Base-by-base conservation (phyloP, 2,797 vertebrate genomes). In the Siniperca obscura region DNA sequence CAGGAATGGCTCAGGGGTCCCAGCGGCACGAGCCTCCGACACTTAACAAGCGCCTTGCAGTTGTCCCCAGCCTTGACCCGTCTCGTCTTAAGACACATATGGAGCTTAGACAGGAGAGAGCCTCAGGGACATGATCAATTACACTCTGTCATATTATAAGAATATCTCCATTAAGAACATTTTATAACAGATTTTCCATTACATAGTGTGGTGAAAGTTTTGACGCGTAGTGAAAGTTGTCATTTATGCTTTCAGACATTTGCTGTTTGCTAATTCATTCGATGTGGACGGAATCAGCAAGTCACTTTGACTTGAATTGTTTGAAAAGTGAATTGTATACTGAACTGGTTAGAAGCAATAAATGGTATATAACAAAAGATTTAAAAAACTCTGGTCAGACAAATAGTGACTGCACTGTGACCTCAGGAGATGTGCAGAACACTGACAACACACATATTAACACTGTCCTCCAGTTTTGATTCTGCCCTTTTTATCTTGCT, bases 41-140 rank as follows among this genome's bases (percentile, higher is more conserved):
- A 94, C 95, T 95, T 95, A 94, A 95, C 95, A 93, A 96, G 94
- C 88, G 91, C 91, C 95, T 94, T 73, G 86, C 94, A 94, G 94
- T 95, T 94, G 95, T 95, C 93, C 91, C 85, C 19, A 55, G 87
- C 91, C 92, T 92, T 95, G 95, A 95, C 92, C 92, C 93, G 88
- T 93, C 93, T 94, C 81, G 80, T 91, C 93, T 94, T 87, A 90
- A 92, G 92, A 90, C 80, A 69, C 91, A 87, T 87, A 85, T 85
- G 83, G 83, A 85, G 89, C 91, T 82, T 53, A 84, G 84, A 80
- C 84, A 78, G 80, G 70, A 80, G 62, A 70, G 36, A 87, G 81
- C 86, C 91, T 87, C 25, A 0, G 92, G 89, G 91, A 90, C 86
- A 12, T 87, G 92, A 91, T 94, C 92, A 85, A 88, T 94, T 93